Conservation (phyloP, 2,888 invertebrate species). For the Xylocampa areola region DNA sequence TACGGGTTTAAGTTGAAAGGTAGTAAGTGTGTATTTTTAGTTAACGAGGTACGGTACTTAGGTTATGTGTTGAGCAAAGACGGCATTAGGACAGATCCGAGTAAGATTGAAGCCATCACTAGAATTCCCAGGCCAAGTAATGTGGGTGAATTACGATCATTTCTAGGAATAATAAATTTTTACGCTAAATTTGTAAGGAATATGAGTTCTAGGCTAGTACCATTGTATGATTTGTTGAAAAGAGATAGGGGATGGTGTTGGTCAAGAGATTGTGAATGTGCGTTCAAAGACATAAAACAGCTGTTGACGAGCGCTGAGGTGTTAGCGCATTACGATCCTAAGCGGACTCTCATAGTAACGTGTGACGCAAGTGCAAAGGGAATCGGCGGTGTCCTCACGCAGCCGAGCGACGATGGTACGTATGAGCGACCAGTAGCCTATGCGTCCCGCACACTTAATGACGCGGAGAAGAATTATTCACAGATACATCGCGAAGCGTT, state of each 20-base stretch:
- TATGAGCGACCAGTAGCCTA: neutral
- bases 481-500: constrained; percentile 2
- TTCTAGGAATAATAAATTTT: too few relatives aligned
- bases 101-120: constrained; percentile 2
- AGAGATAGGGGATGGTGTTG: constrained; percentile 3
- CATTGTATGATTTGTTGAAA: constrained; percentile 5
- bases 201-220: too few relatives aligned
- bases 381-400: neutral
- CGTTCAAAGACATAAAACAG: neutral
- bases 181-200: too few relatives aligned
- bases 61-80: too few relatives aligned
- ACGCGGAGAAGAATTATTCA: constrained; percentile 3
- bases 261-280: neutral
- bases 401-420: neutral
- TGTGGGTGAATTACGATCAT: neutral
- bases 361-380: neutral
- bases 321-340: neutral
- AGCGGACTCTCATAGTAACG: constrained; percentile 2
- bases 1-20: too few relatives aligned
- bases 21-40: too few relatives aligned
- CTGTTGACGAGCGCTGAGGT: too few relatives aligned
- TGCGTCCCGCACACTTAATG: constrained; percentile 4
- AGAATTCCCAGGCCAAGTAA: neutral
- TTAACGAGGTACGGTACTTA: too few relatives aligned
- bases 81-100: too few relatives aligned